Base-by-base conservation (phyloP, 1,140 invertebrate genomes). In the Ceratosolen fusciceps region DNA sequence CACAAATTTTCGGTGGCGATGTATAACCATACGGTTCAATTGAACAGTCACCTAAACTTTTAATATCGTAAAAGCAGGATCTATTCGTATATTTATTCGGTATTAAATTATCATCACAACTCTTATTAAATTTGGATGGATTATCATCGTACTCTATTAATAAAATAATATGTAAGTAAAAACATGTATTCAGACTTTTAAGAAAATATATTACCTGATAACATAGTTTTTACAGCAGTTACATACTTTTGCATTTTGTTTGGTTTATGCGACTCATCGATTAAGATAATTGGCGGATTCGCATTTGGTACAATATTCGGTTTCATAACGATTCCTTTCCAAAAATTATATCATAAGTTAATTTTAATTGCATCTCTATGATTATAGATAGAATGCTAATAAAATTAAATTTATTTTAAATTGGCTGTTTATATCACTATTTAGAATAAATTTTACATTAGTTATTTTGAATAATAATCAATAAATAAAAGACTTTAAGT, bases 1-100 rank as follows among this genome's bases (percentile, higher is more conserved):
- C 90, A 87, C 96, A 97, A 0, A 96, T 96, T 26, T 85, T 92
- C 7, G 92, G 92, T 10, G 43, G 4, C 12, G 89, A 85, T 2
- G 89, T 87, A 85, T 94, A 97, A 0, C 96, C 95, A 83, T 94
- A 97, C 0, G 87, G 87, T 14, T 77, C 21, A 9, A 65, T 26
- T 1, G 85, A 77, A n/a, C 87, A 88, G 29, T 65, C 21, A 0
- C 85, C 85, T 24, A 88, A 80, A 0, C 19, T 79, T 12, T 79
- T 72, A 24, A 85, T 56, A 47, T 88, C 79, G 19, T 87, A 87
- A n/a, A 80, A 87, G 75, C 86, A 88, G 10, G 86, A 78, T 34
- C 83, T 86, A 4, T 58, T 29, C 10, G 19, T 16, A 34, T n/a
- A 1, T 0, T 68, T n/a, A 1, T 76, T 31, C 0, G 54, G 24